Evolutionary conservation across 2,797 vertebrate genomes (phyloP), one percentile per base, ranked within the genome.

Genomic region (Periophthalmus magnuspinnatus): DNA sequence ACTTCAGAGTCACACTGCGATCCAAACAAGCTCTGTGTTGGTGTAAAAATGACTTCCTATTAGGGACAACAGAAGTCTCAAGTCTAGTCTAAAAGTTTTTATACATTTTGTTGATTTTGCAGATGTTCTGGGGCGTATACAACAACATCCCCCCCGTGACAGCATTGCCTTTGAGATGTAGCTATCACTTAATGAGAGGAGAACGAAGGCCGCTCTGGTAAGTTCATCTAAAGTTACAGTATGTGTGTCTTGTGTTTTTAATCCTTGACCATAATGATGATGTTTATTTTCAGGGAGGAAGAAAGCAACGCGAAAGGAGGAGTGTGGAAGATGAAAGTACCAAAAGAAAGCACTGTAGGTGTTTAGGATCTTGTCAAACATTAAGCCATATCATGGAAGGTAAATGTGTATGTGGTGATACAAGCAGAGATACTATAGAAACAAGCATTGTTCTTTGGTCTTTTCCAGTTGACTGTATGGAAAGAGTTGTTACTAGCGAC

Each of bases 41-140:
- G 10, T 14, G 41, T 45, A 45, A 45, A 45, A 45, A 41, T 38
- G 14, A 13, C 13, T 41, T 41, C 13, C 38, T 41, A 11, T 4
- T 41, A 38, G 10, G 11, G 41, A 45, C 14, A 14, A 45, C 32
- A n/a, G 17, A 50, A 4, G 48, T 50, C 48, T 50, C 5, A 17
- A 52, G 48, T n/a, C 33, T 13, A 45, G 41, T 45, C 2, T 45
- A 45, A 45, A 45, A 45, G 17, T 62, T 61, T 63, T 64, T 61
- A 4, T 61, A 7, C 41, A 1, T 47, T 28, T 22, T 21, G 4
- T 60, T n/a, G 38, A 5, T 56, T 63, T 6, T 78, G 38, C 77
- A 97, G 96, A 93, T 90, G 89, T 97, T 97, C 90, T 98, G 96
- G 96, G 94, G 96, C 65, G 96, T 97, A 13, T 98, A 96, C 91